Evolutionary conservation across 1,140 invertebrate species (phyloP).

Genomic region (Lithobius niger): DNA sequence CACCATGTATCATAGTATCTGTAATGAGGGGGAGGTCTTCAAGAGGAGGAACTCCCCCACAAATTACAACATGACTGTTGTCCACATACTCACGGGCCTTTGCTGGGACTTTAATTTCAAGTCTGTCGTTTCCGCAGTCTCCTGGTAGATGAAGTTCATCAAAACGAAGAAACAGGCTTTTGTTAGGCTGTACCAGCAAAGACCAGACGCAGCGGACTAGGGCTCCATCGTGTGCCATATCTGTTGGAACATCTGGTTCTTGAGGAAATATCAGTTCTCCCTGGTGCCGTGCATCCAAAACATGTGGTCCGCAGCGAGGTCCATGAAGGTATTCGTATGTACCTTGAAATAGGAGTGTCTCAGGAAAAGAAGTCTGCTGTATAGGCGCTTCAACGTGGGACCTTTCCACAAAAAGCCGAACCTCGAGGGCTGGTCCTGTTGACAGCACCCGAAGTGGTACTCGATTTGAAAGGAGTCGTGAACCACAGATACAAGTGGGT

Average conservation of each 20-base stretch:
- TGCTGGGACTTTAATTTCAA: slow-evolving; percentile 5
- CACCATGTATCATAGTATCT: background rate
- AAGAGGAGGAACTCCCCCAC: background rate
- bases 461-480: no score
- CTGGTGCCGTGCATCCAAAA: slow-evolving; percentile 56
- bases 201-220: slow-evolving; percentile 65
- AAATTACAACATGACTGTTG: background rate
- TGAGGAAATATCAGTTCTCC: slow-evolving; percentile 66
- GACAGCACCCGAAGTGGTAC: slow-evolving; percentile 52
- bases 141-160: slow-evolving; percentile 44
- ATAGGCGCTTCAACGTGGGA: background rate
- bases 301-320: slow-evolving; percentile 66
- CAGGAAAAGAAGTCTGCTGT: background rate
- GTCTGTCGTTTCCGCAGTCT: slow-evolving; percentile 5
- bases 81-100: background rate
- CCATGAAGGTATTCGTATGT: slow-evolving; percentile 75
- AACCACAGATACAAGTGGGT: no score
- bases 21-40: slow-evolving; percentile 6
- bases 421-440: slow-evolving; percentile 55
- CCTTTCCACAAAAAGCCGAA: slow-evolving; percentile 50
- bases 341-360: slow-evolving; percentile 57
- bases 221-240: background rate
- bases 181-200: slow-evolving; percentile 51
- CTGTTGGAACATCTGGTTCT: background rate
- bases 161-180: slow-evolving; percentile 71